phyloP scores from a whole-genome alignment of 2,888 invertebrate genomes.

The Drosophila stalkeri region DNA sequence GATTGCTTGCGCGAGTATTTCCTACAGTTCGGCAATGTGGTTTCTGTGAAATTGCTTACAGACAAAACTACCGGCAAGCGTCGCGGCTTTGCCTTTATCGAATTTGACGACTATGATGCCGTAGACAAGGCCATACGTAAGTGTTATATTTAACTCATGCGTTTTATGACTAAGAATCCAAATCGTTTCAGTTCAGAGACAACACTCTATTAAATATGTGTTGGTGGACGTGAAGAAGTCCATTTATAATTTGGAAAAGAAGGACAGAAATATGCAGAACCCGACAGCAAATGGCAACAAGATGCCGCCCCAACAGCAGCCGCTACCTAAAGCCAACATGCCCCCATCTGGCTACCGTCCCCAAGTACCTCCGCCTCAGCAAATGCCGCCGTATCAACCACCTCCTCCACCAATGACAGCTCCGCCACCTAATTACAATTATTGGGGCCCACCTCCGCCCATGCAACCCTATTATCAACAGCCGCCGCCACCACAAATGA shows the following conservation, averaged over 20 bases:
- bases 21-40: constrained; percentile 92
- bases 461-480: constrained; percentile 78
- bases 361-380: constrained; percentile 66
- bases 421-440: constrained; percentile 81
- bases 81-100: constrained; percentile 97
- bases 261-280: constrained; percentile 61
- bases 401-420: constrained; percentile 74
- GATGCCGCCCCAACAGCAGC: constrained; percentile 49
- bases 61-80: constrained; percentile 97
- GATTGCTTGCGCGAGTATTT: constrained; percentile 94
- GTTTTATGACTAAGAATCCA: constrained; percentile 35
- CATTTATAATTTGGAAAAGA: constrained; percentile 92
- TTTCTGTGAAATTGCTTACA: constrained; percentile 93
- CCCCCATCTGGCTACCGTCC: constrained; percentile 62
- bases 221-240: constrained; percentile 97
- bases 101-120: constrained; percentile 98
- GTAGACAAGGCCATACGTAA: constrained; percentile 98
- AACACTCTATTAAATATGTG: constrained; percentile 93
- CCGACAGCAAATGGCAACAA: constrained; percentile 55
- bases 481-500: constrained; percentile 85
- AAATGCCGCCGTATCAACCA: constrained; percentile 70
- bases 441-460: constrained; percentile 78
- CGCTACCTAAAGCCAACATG: constrained; percentile 72
- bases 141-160: constrained; percentile 83
- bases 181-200: constrained; percentile 88